A percentile compares a stretch with the other conserved stretches of the same genome.
Conservation (phyloP, 2,113 vertebrate genomes). For the Ornithorhynchus anatinus region DNA sequence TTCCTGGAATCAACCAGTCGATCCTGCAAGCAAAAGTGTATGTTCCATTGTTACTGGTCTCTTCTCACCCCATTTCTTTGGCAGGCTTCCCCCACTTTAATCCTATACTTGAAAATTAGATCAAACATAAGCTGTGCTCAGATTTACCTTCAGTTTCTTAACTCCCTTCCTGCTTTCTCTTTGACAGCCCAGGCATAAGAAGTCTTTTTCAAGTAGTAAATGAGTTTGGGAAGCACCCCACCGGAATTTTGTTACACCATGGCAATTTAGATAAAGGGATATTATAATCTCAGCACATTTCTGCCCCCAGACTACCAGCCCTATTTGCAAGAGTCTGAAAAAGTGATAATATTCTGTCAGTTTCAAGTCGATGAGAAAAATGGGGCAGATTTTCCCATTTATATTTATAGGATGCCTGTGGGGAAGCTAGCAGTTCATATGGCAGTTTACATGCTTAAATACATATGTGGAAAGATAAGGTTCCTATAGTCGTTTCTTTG, state of each 20-base stretch:
- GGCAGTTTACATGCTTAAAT: constrained; percentile 67
- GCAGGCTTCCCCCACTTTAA: constrained; percentile 27
- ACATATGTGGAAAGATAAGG: constrained; percentile 63
- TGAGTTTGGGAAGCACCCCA: constrained; percentile 68
- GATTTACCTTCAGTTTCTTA: constrained; percentile 48
- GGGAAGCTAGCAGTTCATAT: constrained; percentile 57
- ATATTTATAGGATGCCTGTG: constrained; percentile 71
- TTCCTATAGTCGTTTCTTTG: constrained; percentile 49
- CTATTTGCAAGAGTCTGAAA: constrained; percentile 62
- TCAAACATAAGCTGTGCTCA: constrained; percentile 36
- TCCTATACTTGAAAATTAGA: constrained; percentile 60
- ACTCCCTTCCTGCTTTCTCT: constrained; percentile 30
- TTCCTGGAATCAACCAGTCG: not conserved
- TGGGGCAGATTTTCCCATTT: constrained; percentile 65
- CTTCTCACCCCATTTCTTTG: not conserved
- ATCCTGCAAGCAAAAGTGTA: not conserved
- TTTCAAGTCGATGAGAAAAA: constrained; percentile 55
- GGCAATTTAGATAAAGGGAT: constrained; percentile 71
- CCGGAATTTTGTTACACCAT: constrained; percentile 62
- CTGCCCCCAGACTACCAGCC: constrained; percentile 33
- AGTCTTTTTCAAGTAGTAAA: constrained; percentile 71
- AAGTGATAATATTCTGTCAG: constrained; percentile 74
- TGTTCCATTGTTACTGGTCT: not conserved
- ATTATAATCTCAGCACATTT: constrained; percentile 69
- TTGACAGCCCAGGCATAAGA: constrained; percentile 44